Base-by-base conservation (phyloP, 2,797 vertebrate genomes). In the Phylloscopus collybita region DNA sequence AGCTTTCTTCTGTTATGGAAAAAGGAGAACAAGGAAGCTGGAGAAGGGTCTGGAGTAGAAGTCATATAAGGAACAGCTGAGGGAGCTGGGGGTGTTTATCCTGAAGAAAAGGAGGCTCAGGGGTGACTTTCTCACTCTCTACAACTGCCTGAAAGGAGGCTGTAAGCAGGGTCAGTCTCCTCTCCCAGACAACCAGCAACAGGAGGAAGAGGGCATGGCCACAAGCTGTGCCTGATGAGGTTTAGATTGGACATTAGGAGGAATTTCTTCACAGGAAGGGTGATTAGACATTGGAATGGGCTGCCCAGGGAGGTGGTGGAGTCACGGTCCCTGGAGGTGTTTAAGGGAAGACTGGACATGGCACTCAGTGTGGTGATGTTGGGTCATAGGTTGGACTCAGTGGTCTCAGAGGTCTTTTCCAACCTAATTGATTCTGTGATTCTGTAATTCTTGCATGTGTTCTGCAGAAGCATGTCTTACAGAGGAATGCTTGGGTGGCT, bases 141-240 rank as follows among this genome's bases (percentile, higher is more conserved):
- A 16, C 34, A 40, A 22, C 27, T 54, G 5, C 34, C 34, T 40
- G 50, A 73, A 29, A 40, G 59, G 34, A 49, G 42, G 5, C 16
- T 49, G 30, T 19, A 56, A 16, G 23, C 69, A 30, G 50, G 13
- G 13, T 40, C 34, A 25, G 19, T 34, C 50, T 65, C 49, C 53
- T 36, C 56, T 53, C n/a, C 40, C 23, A 29, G 23, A 38, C 12
- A 72, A 19, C 3, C 34, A 83, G 34, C 10, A 19, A 49, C 34
- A 49, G 18, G 15, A 56, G 30, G 26, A 65, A 56, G 50, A 30
- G 20, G 30, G 7, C 20, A 57, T 11, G 11, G 60, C 25, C 7
- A 7, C 25, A 42, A 34, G 25, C 20, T 65, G 25, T 34, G 16
- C 20, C 13, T 0, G 0, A 2, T 54, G 50, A 23, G 12, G 13